Base-by-base conservation (phyloP, 2,888 invertebrate species). In the Diaprepes abbreviatus region DNA sequence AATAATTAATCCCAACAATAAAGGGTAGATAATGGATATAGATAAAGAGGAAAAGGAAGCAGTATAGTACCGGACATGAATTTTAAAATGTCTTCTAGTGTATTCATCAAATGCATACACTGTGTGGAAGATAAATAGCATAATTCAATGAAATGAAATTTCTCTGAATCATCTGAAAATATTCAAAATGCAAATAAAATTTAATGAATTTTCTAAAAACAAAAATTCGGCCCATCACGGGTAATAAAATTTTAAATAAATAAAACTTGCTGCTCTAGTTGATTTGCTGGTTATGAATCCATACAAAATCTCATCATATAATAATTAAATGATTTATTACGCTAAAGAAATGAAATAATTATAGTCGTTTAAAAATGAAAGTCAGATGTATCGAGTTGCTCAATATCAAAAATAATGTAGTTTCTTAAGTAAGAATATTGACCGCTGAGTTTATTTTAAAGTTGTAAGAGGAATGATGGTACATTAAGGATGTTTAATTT, bases 11-110 rank as follows among this genome's bases (percentile, higher is more conserved):
- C 24, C 3, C 24, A 33, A 62, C 48, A 62, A 48, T 50, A 36
- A 24, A 50, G 52, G 52, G 28, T 62, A 36, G 48, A 60, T 31
- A n/a, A 33, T 35, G 1, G 35, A n/a, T 7, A 28, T 19, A 50
- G 24, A 50, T 35, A 35, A 60, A 60, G 52, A 36, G 62, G 62
- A 62, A 62, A 62, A 24, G 62, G 62, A 62, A 62, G 50, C 16
- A 45, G 40, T 28, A 12, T 9, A 6, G 21, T n/a, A 10, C 28
- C 31, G 33, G 45, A 21, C 7, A 10, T 58, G 60, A 62, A 62
- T 62, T 36, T 14, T 50, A 35, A 62, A 50, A 12, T 33, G n/a
- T n/a, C n/a, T n/a, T n/a, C n/a, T n/a, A n/a, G n/a, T n/a, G n/a
- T n/a, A n/a, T n/a, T n/a, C n/a, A n/a, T n/a, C n/a, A n/a, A n/a